These are phyloP conservation scores for Leptopilina clavipes DNA, from an alignment of 1,140 invertebrate genomes.

Conservation along the genomic window DNA sequence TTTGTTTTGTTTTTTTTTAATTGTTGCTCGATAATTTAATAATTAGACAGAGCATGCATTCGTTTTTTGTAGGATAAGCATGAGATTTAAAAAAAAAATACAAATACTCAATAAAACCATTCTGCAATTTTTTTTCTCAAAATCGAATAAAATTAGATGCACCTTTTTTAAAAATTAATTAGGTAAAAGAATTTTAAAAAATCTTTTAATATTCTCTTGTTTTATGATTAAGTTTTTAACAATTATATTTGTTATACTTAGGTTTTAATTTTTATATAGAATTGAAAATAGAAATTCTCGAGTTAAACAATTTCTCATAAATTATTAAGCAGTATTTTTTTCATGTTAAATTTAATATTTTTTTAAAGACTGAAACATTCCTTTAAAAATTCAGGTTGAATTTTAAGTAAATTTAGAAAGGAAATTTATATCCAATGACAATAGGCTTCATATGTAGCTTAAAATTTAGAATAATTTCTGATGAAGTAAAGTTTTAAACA, in stretches of 20 bases:
- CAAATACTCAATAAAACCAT: background rate
- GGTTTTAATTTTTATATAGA: background rate
- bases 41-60: no score
- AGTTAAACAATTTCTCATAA: background rate
- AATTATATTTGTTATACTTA: background rate
- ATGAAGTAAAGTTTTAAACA: no score
- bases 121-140: background rate
- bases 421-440: background rate
- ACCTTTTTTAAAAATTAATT: background rate
- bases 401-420: background rate
- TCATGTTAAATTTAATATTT: background rate
- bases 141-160: background rate
- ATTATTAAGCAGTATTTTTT: constrained; percentile 9
- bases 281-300: background rate
- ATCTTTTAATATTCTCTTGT: no score
- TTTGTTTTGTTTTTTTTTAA: constrained; percentile 5
- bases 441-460: no score
- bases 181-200: background rate
- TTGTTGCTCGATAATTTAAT: no score
- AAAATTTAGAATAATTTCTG: no score
- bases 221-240: no score
- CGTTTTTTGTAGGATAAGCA: constrained; percentile 38
- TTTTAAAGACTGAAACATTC: constrained; percentile 34
- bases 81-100: constrained; percentile 14
- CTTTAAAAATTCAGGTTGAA: background rate